Percentiles rank a stretch among this genome's conserved stretches.
These are phyloP conservation scores for Altica lythri DNA, from an alignment of 2,888 invertebrate species.

Conservation along the genomic window DNA sequence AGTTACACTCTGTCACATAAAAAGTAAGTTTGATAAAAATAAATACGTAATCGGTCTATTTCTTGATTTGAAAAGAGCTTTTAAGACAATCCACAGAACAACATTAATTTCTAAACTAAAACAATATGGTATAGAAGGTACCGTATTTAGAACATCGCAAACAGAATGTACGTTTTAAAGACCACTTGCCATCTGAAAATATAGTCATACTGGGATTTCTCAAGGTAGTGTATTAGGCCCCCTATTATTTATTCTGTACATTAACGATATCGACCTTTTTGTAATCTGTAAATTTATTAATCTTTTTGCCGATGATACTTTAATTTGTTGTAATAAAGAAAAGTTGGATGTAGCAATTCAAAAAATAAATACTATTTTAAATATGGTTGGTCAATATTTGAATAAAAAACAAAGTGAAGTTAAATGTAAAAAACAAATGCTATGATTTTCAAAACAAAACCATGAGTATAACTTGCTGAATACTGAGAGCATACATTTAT, in stretches of 20 bases:
- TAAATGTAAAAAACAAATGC: background rate
- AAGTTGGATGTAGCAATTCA: background rate
- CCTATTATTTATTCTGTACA: background rate
- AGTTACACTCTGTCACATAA: background rate
- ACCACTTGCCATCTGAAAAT: background rate
- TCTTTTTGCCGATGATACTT: background rate
- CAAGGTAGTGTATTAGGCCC: conserved; percentile 1
- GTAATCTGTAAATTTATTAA: background rate
- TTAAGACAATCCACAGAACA: background rate
- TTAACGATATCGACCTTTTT: background rate
- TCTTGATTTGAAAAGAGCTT: background rate
- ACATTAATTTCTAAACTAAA: background rate
- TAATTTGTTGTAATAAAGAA: background rate
- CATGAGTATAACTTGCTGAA: no score
- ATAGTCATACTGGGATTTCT: background rate
- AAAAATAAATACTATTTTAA: background rate
- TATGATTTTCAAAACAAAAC: no score
- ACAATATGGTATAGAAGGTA: background rate
- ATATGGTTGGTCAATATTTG: conserved; percentile 1
- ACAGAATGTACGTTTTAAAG: background rate
- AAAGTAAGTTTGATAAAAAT: background rate
- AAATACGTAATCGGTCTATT: no score
- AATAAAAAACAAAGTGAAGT: background rate
- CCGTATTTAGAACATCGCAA: no score
- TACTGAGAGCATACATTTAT: background rate